These are phyloP conservation scores for Spodoptera picta DNA, from an alignment of 2,888 invertebrate species.

Conservation along the genomic window DNA sequence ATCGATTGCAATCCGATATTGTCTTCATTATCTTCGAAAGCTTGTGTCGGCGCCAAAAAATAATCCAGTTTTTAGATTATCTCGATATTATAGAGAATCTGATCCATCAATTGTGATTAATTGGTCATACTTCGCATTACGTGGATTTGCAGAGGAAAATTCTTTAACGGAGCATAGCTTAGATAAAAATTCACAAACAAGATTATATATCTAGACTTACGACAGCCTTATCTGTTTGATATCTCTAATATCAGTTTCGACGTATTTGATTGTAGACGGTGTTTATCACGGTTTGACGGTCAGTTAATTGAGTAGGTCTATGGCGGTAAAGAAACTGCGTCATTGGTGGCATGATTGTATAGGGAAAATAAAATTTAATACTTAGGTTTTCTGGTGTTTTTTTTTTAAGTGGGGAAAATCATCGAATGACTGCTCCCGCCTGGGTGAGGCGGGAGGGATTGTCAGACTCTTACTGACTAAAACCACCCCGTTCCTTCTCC, in stretches of 20 bases:
- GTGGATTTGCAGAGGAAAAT: conserved; percentile 43
- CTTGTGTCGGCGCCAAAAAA: background rate
- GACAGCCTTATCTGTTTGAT: conserved; percentile 52
- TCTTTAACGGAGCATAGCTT: conserved; percentile 36
- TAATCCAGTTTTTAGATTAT: conserved; percentile 21
- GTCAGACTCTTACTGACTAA: no score
- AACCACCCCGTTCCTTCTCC: no score
- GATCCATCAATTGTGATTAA: conserved; percentile 44
- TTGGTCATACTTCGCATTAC: conserved; percentile 33
- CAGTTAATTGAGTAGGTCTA: conserved; percentile 6
- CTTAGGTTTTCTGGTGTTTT: no score
- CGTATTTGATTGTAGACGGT: conserved; percentile 24
- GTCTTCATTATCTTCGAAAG: conserved; percentile 10
- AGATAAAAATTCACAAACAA: conserved; percentile 46
- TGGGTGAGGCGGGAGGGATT: no score
- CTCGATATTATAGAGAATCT: conserved; percentile 7
- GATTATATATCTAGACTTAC: conserved; percentile 55
- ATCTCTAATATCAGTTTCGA: conserved; percentile 25
- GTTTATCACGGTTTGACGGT: conserved; percentile 17
- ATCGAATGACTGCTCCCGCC: no score
- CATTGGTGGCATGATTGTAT: no score
- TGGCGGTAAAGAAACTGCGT: background rate
- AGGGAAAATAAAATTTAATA: no score
- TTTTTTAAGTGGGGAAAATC: no score
- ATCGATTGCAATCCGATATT: conserved; percentile 4